These are phyloP conservation scores for Marisa cornuarietis DNA, from an alignment of 1,140 invertebrate genomes.

Conservation along the genomic window DNA sequence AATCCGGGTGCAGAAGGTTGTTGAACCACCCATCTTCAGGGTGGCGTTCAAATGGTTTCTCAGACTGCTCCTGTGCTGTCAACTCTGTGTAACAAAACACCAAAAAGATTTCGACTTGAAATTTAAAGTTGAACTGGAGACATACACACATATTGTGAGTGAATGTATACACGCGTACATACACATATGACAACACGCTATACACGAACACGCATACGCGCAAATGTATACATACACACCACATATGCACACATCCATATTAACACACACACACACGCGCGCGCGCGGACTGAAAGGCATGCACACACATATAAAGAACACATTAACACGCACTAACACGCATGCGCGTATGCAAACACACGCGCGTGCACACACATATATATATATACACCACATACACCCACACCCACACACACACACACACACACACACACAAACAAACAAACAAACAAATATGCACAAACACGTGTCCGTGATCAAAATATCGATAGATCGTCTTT, in stretches of 20 bases:
- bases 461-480: too few species aligned
- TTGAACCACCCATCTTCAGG: conserved; percentile 99
- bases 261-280: too few species aligned
- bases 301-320: background rate
- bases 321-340: background rate
- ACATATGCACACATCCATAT: too few species aligned
- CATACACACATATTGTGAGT: too few species aligned
- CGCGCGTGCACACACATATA: background rate
- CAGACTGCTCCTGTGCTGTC: background rate
- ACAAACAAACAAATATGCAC: too few species aligned
- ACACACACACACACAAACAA: too few species aligned
- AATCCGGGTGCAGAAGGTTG: conserved; percentile 95
- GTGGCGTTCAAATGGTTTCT: conserved; percentile 80
- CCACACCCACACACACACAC: background rate
- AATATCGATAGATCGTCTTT: too few species aligned
- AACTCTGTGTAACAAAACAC: too few species aligned
- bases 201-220: background rate
- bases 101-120: too few species aligned
- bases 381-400: too few species aligned
- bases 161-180: background rate
- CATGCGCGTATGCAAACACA: too few species aligned
- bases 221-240: background rate
- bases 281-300: background rate
- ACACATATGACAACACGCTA: background rate
- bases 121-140: too few species aligned